Evolutionary conservation across 2,113 vertebrate genomes (phyloP).

Genomic region (Jacana jacana): DNA sequence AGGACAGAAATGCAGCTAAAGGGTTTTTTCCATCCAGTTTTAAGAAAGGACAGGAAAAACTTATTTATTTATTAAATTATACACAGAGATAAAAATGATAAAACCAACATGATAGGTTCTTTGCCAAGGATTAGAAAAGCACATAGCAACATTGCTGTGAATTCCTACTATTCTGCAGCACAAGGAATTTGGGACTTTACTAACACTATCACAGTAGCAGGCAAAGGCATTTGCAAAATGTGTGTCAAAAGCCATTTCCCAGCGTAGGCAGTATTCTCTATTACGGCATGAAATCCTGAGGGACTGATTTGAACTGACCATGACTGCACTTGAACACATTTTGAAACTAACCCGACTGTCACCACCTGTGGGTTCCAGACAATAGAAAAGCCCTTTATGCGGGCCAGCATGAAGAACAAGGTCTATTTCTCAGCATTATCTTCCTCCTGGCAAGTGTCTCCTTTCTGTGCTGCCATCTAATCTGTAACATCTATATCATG

Average conservation of each 20-base stretch:
- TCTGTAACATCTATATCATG: background rate
- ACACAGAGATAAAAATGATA: background rate
- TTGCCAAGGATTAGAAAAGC: background rate
- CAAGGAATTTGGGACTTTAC: background rate
- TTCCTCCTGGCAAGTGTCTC: background rate
- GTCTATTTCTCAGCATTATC: background rate
- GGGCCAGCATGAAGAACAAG: background rate
- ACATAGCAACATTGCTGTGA: background rate
- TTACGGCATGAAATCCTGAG: background rate
- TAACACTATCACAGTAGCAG: background rate
- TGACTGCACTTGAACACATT: background rate
- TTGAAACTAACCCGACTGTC: background rate
- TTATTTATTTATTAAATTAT: background rate
- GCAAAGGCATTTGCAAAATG: conserved; percentile 18
- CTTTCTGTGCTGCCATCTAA: background rate
- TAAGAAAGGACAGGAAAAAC: background rate
- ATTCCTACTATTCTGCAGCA: background rate
- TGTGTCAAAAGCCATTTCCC: background rate
- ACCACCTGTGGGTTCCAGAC: background rate
- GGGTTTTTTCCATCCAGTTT: background rate
- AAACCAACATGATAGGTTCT: background rate
- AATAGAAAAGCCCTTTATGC: background rate
- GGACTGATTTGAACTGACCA: conserved; percentile 1
- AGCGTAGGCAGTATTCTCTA: background rate
- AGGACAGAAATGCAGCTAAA: background rate